phyloP scores from a whole-genome alignment of 2,888 invertebrate genomes.

The Phytoseiulus persimilis region DNA sequence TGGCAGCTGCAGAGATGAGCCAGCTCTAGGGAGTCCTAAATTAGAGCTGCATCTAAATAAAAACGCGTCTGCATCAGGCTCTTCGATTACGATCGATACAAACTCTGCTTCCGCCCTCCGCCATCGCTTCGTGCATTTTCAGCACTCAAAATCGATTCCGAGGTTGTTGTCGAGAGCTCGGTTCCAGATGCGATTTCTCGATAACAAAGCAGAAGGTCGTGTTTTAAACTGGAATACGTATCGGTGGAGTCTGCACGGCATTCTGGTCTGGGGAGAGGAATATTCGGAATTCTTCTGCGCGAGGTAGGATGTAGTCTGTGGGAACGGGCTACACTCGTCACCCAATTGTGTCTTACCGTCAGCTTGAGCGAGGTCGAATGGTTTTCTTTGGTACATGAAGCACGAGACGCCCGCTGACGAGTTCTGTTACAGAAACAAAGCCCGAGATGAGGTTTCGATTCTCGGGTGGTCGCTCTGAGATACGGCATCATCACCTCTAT shows the following conservation, averaged over 20 bases:
- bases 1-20: not conserved
- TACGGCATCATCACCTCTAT: not conserved
- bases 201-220: too few relatives aligned
- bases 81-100: not conserved
- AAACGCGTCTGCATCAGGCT: not conserved
- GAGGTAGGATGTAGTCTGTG: too few relatives aligned
- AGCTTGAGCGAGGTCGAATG: not conserved
- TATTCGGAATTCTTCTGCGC: too few relatives aligned
- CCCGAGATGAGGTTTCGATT: not conserved
- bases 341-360: not conserved
- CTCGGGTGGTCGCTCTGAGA: not conserved
- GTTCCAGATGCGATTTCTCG: not conserved
- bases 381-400: not conserved
- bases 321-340: too few relatives aligned
- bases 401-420: not conserved
- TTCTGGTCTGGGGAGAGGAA: too few relatives aligned
- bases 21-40: not conserved
- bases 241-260: too few relatives aligned
- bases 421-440: not conserved
- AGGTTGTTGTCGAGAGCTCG: not conserved
- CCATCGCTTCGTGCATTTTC: not conserved
- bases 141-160: not conserved
- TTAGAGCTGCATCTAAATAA: not conserved
- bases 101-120: not conserved
- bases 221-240: too few relatives aligned